phyloP scores from a whole-genome alignment of 2,113 vertebrate species.

The Tetrax tetrax region DNA sequence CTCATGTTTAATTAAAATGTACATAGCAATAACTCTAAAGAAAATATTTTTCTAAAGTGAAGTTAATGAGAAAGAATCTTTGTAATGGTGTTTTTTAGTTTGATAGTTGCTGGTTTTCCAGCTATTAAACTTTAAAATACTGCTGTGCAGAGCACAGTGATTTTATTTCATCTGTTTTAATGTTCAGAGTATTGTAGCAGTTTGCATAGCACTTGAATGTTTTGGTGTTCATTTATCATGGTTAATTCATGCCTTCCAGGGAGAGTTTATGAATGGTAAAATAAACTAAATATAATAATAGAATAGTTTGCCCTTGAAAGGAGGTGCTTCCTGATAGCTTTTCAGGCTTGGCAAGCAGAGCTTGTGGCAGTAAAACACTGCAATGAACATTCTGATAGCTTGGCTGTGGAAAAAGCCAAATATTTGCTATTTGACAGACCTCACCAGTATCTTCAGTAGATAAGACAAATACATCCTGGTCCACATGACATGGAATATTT shows the following conservation, averaged over 20 bases:
- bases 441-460: not conserved
- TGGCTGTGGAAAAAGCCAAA: not conserved
- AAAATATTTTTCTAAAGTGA: slow-evolving; percentile 43
- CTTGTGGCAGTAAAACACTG: not conserved
- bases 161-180: slow-evolving; percentile 20
- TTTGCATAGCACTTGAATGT: slow-evolving; percentile 24
- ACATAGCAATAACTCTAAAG: slow-evolving; percentile 38
- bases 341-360: not conserved
- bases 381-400: not conserved
- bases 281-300: slow-evolving; percentile 38
- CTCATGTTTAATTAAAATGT: slow-evolving; percentile 53
- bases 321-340: slow-evolving; percentile 12
- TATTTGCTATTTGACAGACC: not conserved
- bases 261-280: slow-evolving; percentile 15
- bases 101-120: not conserved
- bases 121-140: slow-evolving; percentile 41
- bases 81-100: slow-evolving; percentile 33
- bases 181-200: not conserved
- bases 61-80: slow-evolving; percentile 42
- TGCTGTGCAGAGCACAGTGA: not conserved
- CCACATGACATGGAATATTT: not conserved
- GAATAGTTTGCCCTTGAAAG: slow-evolving; percentile 18
- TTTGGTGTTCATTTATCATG: slow-evolving; percentile 48
- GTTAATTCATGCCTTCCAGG: slow-evolving; percentile 53
- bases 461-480: not conserved